Percentiles rank a stretch among this genome's conserved stretches.
Conservation (phyloP, 2,797 vertebrate species). For the Danio aesculapii region DNA sequence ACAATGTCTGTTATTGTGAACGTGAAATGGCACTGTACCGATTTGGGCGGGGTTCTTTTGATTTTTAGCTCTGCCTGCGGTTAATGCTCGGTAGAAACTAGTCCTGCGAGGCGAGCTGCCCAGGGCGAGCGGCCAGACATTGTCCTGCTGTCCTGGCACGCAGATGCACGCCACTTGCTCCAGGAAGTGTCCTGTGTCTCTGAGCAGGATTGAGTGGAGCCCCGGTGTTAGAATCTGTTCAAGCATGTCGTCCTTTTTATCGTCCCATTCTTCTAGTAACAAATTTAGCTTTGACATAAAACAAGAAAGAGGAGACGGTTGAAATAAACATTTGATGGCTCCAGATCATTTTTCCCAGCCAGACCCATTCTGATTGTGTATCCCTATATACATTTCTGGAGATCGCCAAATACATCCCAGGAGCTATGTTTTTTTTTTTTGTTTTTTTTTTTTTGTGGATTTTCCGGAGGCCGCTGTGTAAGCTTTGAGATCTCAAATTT, state of each 20-base stretch:
- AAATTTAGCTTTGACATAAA: conserved; percentile 51
- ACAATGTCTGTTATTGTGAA: conserved; percentile 31
- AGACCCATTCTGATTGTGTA: no score
- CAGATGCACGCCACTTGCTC: conserved; percentile 18
- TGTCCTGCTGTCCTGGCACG: conserved; percentile 46
- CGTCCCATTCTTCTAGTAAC: conserved; percentile 34
- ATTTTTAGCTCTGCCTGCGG: conserved; percentile 16
- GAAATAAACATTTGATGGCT: conserved; percentile 39
- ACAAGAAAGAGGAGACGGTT: conserved; percentile 46
- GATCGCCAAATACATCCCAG: no score
- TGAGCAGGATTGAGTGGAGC: conserved; percentile 14
- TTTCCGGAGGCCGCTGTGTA: no score
- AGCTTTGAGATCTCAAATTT: no score
- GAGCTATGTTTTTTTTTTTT: no score
- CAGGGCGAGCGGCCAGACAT: conserved; percentile 41
- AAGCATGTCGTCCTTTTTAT: conserved; percentile 39
- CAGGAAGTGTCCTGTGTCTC: conserved; percentile 49
- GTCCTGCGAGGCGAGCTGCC: conserved; percentile 19
- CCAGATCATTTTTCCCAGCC: conserved; percentile 14
- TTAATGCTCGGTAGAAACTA: conserved; percentile 21
- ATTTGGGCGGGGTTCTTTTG: conserved; percentile 23
- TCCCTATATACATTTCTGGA: no score
- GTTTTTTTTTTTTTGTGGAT: no score
- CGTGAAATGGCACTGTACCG: conserved; percentile 31
- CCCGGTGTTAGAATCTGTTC: conserved; percentile 46